phyloP scores from a whole-genome alignment of 2,888 invertebrate species.

The Theretra japonica region DNA sequence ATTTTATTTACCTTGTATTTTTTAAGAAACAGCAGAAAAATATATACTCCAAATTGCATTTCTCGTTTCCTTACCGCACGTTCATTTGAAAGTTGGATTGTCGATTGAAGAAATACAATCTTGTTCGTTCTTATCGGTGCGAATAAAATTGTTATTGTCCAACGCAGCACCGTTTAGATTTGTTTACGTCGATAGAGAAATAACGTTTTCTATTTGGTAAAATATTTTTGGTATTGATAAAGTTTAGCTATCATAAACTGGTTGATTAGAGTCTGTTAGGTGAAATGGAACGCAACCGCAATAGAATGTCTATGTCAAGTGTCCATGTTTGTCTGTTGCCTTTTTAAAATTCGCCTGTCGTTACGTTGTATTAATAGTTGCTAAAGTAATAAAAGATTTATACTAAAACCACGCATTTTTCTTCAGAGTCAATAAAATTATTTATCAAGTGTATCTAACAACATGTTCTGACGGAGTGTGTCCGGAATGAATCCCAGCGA shows the following conservation, averaged over 20 bases:
- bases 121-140: neutral
- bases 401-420: too few relatives aligned
- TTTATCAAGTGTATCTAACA: too few relatives aligned
- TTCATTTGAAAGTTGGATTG: conserved; percentile 20
- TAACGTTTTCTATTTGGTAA: neutral
- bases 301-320: too few relatives aligned
- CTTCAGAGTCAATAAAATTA: too few relatives aligned
- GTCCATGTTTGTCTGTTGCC: too few relatives aligned
- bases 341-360: too few relatives aligned
- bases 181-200: neutral
- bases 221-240: neutral
- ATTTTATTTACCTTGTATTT: too few relatives aligned
- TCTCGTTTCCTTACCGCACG: conserved; percentile 6
- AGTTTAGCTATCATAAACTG: neutral
- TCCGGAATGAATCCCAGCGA: too few relatives aligned
- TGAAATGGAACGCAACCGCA: too few relatives aligned
- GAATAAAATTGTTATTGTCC: conserved; percentile 17
- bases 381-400: too few relatives aligned
- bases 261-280: neutral
- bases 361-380: too few relatives aligned
- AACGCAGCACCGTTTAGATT: neutral
- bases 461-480: too few relatives aligned
- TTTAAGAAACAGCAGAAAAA: neutral
- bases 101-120: conserved; percentile 12
- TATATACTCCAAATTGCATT: conserved; percentile 31